Evolutionary conservation across 2,113 vertebrate genomes (phyloP), one percentile per base, ranked within the genome.

Genomic region (Lucifuga dentata): DNA sequence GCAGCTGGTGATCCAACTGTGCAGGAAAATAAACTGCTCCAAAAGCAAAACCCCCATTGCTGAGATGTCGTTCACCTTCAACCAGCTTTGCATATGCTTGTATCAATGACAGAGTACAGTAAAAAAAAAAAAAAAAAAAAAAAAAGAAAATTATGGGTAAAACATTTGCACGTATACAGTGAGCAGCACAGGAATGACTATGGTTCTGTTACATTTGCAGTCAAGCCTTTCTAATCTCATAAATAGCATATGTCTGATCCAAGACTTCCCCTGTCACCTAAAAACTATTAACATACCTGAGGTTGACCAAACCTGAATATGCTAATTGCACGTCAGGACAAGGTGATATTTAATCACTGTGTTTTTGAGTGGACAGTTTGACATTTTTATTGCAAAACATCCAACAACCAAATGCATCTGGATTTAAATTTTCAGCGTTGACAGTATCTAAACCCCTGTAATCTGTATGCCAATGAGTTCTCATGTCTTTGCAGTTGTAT

Each of bases 21-120:
- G 65, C 49, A 70, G 76, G 56, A 78, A 78, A 87, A 88, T 78
- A 87, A 87, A 86, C 70, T 51, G 72, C 74, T 74, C 73, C 59
- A 46, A 44, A 69, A 55, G 17, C 29, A 19, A 74, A 76, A 73
- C 68, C 58, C 63, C 52, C 9, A 39, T 60, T 65, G 48, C 74
- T 64, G 13, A 74, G 61, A 45, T 74, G 52, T 70, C 48, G 71
- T 79, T 59, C 40, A 36, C 58, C 76, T 78, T 46, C 73, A 57
- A 60, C 64, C 65, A 48, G 62, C 71, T 81, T 80, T 65, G 61
- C 29, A 76, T 44, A 60, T 13, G 26, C 51, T 68, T 73, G 68
- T 71, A 84, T 69, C 50, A 61, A 17, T 56, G 73, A 64, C 73
- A 76, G 26, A 70, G n/a, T n/a, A n/a, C n/a, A n/a, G n/a, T n/a